A percentile compares a stretch with the other conserved stretches of the same genome.
Evolutionary conservation across 2,888 invertebrate genomes (phyloP).

Genomic region (Orthonevra nobilis): DNA sequence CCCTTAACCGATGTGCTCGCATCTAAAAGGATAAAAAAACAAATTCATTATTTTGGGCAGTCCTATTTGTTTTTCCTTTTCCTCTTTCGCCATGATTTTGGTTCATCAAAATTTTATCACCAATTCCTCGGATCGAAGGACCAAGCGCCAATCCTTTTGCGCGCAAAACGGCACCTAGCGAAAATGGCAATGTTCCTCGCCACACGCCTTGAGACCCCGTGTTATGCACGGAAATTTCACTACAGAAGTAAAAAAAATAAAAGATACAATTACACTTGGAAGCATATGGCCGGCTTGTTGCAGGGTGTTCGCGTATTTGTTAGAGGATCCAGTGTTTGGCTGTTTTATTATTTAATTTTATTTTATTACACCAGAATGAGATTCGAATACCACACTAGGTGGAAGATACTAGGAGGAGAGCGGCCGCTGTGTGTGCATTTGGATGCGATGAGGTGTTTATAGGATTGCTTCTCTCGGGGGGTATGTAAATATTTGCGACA

Average conservation of each 20-base stretch:
- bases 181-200: constrained; percentile 19
- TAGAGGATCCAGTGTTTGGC: constrained; percentile 1
- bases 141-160: constrained; percentile 17
- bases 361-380: constrained; percentile 37
- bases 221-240: constrained; percentile 7
- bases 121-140: constrained; percentile 16
- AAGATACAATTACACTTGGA: constrained; percentile 51
- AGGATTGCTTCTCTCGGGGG: constrained; percentile 42
- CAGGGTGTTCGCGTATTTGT: constrained; percentile 9
- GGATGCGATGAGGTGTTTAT: constrained; percentile 60
- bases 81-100: constrained; percentile 7
- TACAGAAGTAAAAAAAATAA: constrained; percentile 11
- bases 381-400: constrained; percentile 45
- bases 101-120: constrained; percentile 66
- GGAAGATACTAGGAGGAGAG: background rate
- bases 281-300: constrained; percentile 24
- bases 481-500: constrained; percentile 64
- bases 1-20: constrained; percentile 8
- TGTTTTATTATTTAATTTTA: constrained; percentile 65
- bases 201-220: constrained; percentile 35
- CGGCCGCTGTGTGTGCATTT: constrained; percentile 4
- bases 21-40: constrained; percentile 42
- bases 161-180: constrained; percentile 19
- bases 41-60: constrained; percentile 49
- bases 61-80: constrained; percentile 19